phyloP scores from a whole-genome alignment of 2,113 vertebrate species.

The Leucopsar rothschildi region DNA sequence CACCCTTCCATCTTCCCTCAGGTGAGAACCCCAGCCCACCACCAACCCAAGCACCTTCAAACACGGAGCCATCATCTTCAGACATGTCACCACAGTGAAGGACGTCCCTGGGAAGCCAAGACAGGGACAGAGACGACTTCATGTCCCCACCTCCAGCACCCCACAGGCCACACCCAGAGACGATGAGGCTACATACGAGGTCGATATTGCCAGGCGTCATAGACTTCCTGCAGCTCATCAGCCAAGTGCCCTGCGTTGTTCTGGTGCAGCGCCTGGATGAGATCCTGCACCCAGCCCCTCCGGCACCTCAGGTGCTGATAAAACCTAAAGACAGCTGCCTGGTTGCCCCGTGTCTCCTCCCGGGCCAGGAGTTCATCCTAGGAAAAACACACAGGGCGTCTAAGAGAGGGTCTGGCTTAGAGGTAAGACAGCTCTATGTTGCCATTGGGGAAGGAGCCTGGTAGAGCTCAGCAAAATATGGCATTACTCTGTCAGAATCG shows the following conservation, averaged over 20 bases:
- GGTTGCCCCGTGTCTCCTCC: slow-evolving; percentile 20
- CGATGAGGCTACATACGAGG: background rate
- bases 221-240: background rate
- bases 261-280: background rate
- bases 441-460: rapidly evolving
- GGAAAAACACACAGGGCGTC: background rate
- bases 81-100: rapidly evolving
- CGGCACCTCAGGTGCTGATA: slow-evolving; percentile 46
- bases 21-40: background rate
- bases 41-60: background rate
- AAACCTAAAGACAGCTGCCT: background rate
- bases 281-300: slow-evolving; percentile 30
- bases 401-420: background rate
- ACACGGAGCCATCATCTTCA: rapidly evolving
- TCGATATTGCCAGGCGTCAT: background rate
- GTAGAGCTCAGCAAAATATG: background rate
- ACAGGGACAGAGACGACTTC: rapidly evolving
- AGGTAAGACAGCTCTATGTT: rapidly evolving
- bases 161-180: rapidly evolving
- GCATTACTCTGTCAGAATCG: slow-evolving; percentile 10
- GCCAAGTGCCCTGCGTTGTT: slow-evolving; percentile 44
- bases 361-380: slow-evolving; percentile 47
- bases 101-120: rapidly evolving
- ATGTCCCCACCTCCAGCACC: background rate
- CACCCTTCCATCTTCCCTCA: background rate